Evolutionary conservation across 2,888 invertebrate species (phyloP), one percentile per base, ranked within the genome.

Genomic region (Drosophila macrospina): DNA sequence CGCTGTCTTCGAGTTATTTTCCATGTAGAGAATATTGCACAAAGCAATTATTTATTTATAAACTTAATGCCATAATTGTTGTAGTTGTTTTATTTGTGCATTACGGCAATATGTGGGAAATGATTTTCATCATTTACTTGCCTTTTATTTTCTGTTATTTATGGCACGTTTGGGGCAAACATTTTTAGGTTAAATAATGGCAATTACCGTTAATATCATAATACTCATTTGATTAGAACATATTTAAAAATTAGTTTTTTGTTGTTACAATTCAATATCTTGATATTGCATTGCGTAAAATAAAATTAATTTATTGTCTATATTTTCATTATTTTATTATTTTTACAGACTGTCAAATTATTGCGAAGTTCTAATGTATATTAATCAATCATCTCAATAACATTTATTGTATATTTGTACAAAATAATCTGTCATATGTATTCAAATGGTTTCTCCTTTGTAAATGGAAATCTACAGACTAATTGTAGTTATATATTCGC

Each of bases 31-130:
- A 16, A 39, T 45, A 64, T 39, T 13, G 50, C 60, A 36, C 47
- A 60, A 41, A 42, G 54, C 54, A 65, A 72, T 76, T 51, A 76
- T 66, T 72, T 72, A 76, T 66, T 68, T 63, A 76, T 72, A 54
- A 39, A 64, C 47, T 51, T 56, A 64, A 62, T 64, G 64, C 63
- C 48, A 68, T 50, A 61, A 69, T 65, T 62, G 11, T 15, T 24
- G 10, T 72, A 48, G 26, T 67, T 39, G 11, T 41, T 55, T 39
- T 54, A 26, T 30, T 20, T 39, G 16, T 36, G 20, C 13, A 13
- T 7, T 39, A 41, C 60, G 42, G 48, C 39, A 20, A 63, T 63
- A 60, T 62, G 47, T 65, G 50, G 20, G 54, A 59, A 61, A 48
- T 59, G 3, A 36, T 16, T 28, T 20, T 11, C 42, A 28, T 44